Evolutionary conservation across 2,797 vertebrate species (phyloP).

Genomic region (Labroides dimidiatus): DNA sequence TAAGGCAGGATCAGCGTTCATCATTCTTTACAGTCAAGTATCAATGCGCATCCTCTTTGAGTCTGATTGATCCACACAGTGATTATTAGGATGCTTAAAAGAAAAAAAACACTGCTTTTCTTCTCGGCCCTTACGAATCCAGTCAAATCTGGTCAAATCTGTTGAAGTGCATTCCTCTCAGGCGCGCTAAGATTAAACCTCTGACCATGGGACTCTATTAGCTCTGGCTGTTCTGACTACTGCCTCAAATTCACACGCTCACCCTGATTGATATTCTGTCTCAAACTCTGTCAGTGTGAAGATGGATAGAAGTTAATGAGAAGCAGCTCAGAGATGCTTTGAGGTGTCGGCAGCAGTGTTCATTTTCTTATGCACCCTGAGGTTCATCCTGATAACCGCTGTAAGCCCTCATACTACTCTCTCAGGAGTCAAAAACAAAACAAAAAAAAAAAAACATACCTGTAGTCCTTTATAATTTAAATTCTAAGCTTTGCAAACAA

Average conservation of each 20-base stretch:
- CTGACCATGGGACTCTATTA: constrained; percentile 14
- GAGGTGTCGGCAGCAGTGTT: constrained; percentile 1
- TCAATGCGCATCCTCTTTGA: neutral
- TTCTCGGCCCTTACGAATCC: neutral
- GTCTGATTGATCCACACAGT: neutral
- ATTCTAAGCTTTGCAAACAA: constrained; percentile 11
- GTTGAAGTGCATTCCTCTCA: constrained; percentile 16
- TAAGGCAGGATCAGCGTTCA: too few species aligned
- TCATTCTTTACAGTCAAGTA: too few species aligned
- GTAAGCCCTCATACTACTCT: neutral
- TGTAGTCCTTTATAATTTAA: constrained; percentile 34
- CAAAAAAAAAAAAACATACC: too few species aligned
- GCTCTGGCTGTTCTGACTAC: constrained; percentile 22
- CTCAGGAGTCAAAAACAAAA: neutral
- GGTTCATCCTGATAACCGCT: constrained; percentile 15
- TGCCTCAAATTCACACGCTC: constrained; percentile 29
- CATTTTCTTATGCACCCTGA: neutral
- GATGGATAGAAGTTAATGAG: neutral
- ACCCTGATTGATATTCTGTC: constrained; percentile 12
- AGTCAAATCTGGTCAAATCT: neutral
- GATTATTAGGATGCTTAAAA: neutral
- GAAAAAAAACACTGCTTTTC: neutral
- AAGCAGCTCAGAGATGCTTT: neutral
- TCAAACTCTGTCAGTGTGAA: constrained; percentile 4
- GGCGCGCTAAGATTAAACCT: constrained; percentile 21